A percentile compares a stretch with the other conserved stretches of the same genome.
Conservation (phyloP, 2,888 invertebrate species). For the Anarsia innoxiella region DNA sequence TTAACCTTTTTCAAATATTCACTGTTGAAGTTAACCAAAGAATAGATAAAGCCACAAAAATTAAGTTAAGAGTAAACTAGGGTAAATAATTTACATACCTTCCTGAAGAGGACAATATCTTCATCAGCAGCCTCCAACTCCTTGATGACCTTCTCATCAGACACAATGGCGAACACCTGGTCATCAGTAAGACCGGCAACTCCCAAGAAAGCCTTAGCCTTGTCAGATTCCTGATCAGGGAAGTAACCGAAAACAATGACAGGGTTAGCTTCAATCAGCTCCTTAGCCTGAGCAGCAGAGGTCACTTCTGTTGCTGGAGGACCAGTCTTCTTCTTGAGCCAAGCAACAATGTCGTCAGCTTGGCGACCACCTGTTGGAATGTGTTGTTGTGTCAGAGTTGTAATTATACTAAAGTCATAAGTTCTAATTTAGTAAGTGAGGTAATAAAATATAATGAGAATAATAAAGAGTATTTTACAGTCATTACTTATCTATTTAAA, state of each 20-base stretch:
- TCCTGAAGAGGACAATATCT: constrained; percentile 92
- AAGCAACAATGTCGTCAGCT: constrained; percentile 92
- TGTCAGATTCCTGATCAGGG: constrained; percentile 84
- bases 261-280: constrained; percentile 85
- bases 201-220: constrained; percentile 88
- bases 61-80: too few species aligned
- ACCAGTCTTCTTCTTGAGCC: constrained; percentile 98
- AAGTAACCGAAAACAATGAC: constrained; percentile 95
- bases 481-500: too few species aligned
- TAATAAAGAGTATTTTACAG: too few species aligned
- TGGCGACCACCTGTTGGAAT: constrained; percentile 85
- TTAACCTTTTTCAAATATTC: too few species aligned
- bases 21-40: too few species aligned
- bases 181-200: constrained; percentile 90
- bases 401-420: too few species aligned
- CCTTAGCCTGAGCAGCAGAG: constrained; percentile 87
- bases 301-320: constrained; percentile 90
- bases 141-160: constrained; percentile 83
- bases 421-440: too few species aligned
- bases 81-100: constrained; percentile 78
- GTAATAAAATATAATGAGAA: too few species aligned
- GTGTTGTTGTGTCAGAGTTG: too few species aligned
- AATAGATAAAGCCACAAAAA: too few species aligned
- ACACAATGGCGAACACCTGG: constrained; percentile 90
- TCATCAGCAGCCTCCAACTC: constrained; percentile 88